phyloP scores from a whole-genome alignment of 2,113 vertebrate genomes.

The Vimba vimba region DNA sequence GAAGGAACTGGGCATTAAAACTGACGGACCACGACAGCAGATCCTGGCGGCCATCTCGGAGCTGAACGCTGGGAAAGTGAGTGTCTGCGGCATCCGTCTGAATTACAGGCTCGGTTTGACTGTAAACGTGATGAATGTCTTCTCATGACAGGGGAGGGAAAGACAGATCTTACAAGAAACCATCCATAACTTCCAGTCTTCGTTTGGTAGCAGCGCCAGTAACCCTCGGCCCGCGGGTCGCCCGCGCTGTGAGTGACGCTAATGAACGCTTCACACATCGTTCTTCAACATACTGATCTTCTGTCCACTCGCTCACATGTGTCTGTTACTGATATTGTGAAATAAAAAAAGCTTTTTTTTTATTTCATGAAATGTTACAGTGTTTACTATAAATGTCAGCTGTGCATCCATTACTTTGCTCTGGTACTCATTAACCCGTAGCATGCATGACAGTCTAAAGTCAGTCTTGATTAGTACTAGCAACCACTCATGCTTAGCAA shows the following conservation, averaged over 20 bases:
- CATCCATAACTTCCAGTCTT: conserved; percentile 98
- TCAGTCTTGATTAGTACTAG: too few species aligned
- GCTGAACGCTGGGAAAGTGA: conserved; percentile 96
- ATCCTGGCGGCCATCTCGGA: conserved; percentile 96
- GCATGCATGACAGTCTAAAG: too few species aligned
- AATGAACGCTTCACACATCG: not conserved
- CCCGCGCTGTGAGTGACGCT: conserved; percentile 80
- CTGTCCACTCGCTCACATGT: too few species aligned
- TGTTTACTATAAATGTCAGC: too few species aligned
- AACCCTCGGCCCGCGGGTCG: conserved; percentile 85
- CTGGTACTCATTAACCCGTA: too few species aligned
- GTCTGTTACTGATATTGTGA: too few species aligned
- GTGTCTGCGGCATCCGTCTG: not conserved
- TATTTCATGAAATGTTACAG: too few species aligned
- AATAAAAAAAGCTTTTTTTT: too few species aligned
- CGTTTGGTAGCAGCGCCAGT: conserved; percentile 97
- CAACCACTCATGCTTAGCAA: too few species aligned
- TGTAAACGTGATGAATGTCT: not conserved
- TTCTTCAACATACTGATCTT: too few species aligned
- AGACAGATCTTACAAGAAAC: conserved; percentile 97
- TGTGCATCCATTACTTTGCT: too few species aligned
- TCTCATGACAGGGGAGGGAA: conserved; percentile 84
- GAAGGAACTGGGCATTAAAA: conserved; percentile 96
- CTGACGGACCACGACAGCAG: conserved; percentile 93
- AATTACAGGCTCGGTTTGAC: not conserved